Evolutionary conservation across 2,888 invertebrate genomes (phyloP), one percentile per base, ranked within the genome.

Genomic region (Eudiplozoon nipponicum): DNA sequence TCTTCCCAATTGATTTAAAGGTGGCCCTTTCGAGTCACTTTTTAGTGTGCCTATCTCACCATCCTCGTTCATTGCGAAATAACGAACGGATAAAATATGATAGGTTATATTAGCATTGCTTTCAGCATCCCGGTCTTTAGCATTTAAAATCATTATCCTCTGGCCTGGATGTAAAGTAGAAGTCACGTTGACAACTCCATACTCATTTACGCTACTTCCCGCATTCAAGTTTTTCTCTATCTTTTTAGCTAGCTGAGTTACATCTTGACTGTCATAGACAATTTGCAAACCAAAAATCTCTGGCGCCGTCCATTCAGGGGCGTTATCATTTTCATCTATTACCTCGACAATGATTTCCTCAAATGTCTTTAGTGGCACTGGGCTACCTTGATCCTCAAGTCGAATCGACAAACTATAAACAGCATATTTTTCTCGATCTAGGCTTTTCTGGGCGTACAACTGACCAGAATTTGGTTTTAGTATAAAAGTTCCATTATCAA

Each of bases 281-380:
- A n/a, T n/a, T n/a, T n/a, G n/a, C n/a, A n/a, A n/a, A n/a, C n/a
- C n/a, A n/a, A n/a, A n/a, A n/a, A n/a, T n/a, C n/a, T n/a, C 18
- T 22, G 39, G 40, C 37, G 22, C 37, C 3, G 18, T 40, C 40
- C 40, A 40, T n/a, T 17, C 23, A n/a, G 40, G 40, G 11, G 7
- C 7, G 38, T 40, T 40, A 15, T 40, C 40, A 26, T 40, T 40
- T 23, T 39, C 22, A 18, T 40, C 40, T 2, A 40, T 3, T 5
- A 40, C 37, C n/a, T 38, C 15, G 5, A 40, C 36, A 4, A 28
- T 40, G 5, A 40, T 15, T 22, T 17, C 23, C 19, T 38, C 35
- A 3, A 22, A 20, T 22, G 39, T 36, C n/a, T 21, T 40, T 13
- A 13, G 22, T 11, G 35, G 23, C 13, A 9, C 3, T n/a, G n/a